Conservation (phyloP, 2,113 vertebrate species). For the Bombycilla garrulus region DNA sequence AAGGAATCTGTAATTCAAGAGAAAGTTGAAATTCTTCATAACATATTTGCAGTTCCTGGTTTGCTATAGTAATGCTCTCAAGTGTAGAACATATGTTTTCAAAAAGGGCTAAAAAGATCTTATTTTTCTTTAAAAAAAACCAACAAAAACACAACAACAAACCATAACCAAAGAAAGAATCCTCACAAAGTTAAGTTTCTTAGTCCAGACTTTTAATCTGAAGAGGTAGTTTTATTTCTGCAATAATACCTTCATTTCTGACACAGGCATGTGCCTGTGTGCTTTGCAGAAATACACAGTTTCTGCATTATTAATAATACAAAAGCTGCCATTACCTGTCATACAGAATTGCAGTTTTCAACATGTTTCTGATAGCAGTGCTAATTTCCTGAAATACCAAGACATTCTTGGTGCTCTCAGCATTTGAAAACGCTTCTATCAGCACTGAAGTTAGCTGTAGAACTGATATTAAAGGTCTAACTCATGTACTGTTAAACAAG, state of each 20-base stretch:
- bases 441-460: not conserved
- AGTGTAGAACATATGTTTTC: not conserved
- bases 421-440: not conserved
- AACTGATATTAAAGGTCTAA: not conserved
- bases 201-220: not conserved
- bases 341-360: not conserved
- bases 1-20: not conserved
- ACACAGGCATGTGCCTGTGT: not conserved
- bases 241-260: not conserved
- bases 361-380: not conserved
- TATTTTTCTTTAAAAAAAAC: not conserved
- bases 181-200: not conserved
- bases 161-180: accelerated
- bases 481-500: not conserved
- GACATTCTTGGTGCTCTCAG: not conserved
- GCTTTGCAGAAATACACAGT: not conserved
- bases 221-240: not conserved
- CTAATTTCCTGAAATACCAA: not conserved
- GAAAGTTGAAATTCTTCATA: not conserved
- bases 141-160: too few relatives aligned
- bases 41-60: not conserved
- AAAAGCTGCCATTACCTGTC: not conserved
- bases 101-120: not conserved
- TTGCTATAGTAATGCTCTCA: not conserved
- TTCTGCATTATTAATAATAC: not conserved